Percentiles rank a stretch among this genome's conserved stretches.
Conservation (phyloP, 2,797 vertebrate genomes). For the Microctenopoma stevenorrisi region DNA sequence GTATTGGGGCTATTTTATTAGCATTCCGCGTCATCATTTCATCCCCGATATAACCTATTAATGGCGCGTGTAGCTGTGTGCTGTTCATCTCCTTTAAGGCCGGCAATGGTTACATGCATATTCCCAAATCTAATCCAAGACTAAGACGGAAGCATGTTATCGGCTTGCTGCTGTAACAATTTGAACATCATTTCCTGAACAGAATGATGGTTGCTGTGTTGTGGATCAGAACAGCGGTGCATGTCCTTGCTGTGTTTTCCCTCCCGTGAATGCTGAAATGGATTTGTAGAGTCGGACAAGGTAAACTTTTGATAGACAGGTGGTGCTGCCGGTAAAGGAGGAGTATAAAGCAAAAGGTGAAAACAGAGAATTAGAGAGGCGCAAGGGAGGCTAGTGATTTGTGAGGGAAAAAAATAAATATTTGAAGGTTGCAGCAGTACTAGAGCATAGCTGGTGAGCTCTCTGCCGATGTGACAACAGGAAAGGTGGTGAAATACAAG, state of each 20-base stretch:
- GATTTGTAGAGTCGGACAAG: conserved; percentile 43
- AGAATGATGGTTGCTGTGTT: conserved; percentile 12
- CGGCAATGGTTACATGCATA: too few species aligned
- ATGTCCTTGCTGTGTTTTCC: conserved; percentile 23
- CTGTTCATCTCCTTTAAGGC: neutral
- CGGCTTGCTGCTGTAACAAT: conserved; percentile 9
- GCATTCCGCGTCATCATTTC: too few species aligned
- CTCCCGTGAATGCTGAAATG: conserved; percentile 20
- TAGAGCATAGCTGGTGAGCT: conserved; percentile 21
- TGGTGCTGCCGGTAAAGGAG: neutral
- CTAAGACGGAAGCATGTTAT: neutral
- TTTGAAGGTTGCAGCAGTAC: conserved; percentile 36
- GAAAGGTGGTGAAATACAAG: conserved; percentile 37
- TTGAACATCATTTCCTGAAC: conserved; percentile 16
- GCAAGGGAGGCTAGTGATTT: conserved; percentile 20
- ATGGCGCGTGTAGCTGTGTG: neutral
- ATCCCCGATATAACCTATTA: neutral
- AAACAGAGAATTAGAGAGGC: conserved; percentile 30
- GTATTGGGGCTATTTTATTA: neutral
- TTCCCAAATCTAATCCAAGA: neutral
- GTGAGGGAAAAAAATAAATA: conserved; percentile 18
- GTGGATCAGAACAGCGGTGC: neutral
- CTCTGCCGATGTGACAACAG: conserved; percentile 26
- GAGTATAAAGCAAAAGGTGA: conserved; percentile 12
- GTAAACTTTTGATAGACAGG: conserved; percentile 50